Evolutionary conservation across 2,113 vertebrate genomes (phyloP).

Genomic region (Oenanthe oenanthe): DNA sequence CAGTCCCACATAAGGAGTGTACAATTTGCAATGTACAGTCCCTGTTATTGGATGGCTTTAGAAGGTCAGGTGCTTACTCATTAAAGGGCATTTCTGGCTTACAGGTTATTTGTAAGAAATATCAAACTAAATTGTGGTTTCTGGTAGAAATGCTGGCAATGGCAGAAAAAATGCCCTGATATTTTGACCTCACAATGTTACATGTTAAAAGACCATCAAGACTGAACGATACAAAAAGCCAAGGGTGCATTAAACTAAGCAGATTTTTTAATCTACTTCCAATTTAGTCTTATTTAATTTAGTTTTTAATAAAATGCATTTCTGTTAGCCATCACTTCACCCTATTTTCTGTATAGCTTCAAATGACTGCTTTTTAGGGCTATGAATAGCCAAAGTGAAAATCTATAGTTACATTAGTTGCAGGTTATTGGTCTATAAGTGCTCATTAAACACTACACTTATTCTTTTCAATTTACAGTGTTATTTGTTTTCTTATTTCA

Average conservation of each 20-base stretch:
- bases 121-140: background rate
- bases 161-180: background rate
- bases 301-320: slow-evolving; percentile 55
- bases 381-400: slow-evolving; percentile 61
- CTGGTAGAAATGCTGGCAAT: background rate
- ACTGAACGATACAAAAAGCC: background rate
- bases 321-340: slow-evolving; percentile 37
- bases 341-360: slow-evolving; percentile 13
- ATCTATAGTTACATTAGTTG: slow-evolving; percentile 62
- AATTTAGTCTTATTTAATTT: slow-evolving; percentile 56
- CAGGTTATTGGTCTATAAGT: slow-evolving; percentile 65
- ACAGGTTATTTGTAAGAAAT: background rate
- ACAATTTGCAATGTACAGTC: background rate
- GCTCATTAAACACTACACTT: slow-evolving; percentile 57
- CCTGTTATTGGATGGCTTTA: background rate
- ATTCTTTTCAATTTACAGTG: slow-evolving; percentile 17
- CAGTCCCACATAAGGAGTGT: background rate
- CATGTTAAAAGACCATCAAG: background rate
- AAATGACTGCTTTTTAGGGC: slow-evolving; percentile 45
- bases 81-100: background rate
- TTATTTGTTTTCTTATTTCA: slow-evolving; percentile 67
- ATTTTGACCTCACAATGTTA: background rate
- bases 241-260: background rate
- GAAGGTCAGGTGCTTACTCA: background rate
- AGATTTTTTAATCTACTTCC: background rate